Conservation (phyloP, 2,888 invertebrate species). For the Trisateles emortualis region DNA sequence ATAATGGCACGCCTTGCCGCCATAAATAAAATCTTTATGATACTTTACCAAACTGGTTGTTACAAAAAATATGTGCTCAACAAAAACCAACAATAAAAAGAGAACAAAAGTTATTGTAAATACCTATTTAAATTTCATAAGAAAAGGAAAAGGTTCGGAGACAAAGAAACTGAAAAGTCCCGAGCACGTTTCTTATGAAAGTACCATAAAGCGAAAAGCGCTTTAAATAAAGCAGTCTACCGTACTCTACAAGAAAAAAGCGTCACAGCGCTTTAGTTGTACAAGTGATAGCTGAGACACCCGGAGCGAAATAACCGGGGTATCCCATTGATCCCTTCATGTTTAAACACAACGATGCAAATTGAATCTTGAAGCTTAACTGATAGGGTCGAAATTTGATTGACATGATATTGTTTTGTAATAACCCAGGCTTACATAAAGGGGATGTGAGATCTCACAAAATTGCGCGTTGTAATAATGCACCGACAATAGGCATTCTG, state of each 20-base stretch:
- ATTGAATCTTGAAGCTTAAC: slow-evolving; percentile 11
- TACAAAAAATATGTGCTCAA: slow-evolving; percentile 66
- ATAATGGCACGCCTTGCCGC: slow-evolving; percentile 72
- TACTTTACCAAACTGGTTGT: slow-evolving; percentile 62
- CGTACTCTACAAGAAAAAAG: slow-evolving; percentile 31
- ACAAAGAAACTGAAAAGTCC: slow-evolving; percentile 76
- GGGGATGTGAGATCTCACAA: slow-evolving; percentile 79
- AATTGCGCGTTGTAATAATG: slow-evolving; percentile 80
- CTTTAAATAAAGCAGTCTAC: slow-evolving; percentile 49
- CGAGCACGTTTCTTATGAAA: slow-evolving; percentile 66
- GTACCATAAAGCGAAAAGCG: slow-evolving; percentile 57
- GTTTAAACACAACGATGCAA: slow-evolving; percentile 31
- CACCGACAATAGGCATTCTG: slow-evolving; percentile 80
- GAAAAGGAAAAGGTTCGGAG: slow-evolving; percentile 61
- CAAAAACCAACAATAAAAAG: slow-evolving; percentile 56
- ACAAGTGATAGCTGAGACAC: slow-evolving; percentile 63
- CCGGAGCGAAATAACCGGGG: slow-evolving; percentile 78
- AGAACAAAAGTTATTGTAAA: slow-evolving; percentile 70
- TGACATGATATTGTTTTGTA: slow-evolving; percentile 54
- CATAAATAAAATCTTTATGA: slow-evolving; percentile 71
- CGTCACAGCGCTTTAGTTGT: slow-evolving; percentile 61
- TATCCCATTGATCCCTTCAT: slow-evolving; percentile 73
- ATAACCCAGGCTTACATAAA: slow-evolving; percentile 80
- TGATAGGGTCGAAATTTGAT: slow-evolving; percentile 41
- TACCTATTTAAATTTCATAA: slow-evolving; percentile 67